phyloP scores from a whole-genome alignment of 1,140 invertebrate genomes.

The Conus ventricosus region DNA sequence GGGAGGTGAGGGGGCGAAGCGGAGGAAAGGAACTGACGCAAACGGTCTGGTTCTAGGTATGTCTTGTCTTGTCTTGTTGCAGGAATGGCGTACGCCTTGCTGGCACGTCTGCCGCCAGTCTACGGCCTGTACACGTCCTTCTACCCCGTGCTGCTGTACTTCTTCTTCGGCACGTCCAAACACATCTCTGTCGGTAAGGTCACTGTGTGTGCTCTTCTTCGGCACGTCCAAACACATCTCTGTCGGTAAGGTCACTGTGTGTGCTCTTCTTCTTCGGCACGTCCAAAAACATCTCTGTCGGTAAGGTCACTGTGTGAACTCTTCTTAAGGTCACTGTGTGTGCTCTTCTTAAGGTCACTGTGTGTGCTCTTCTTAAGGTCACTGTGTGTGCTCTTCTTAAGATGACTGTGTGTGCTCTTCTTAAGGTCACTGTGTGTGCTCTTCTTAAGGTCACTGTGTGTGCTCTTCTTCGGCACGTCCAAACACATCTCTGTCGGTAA shows the following conservation, averaged over 20 bases:
- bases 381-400: conserved; percentile 63
- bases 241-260: conserved; percentile 57
- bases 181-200: conserved; percentile 74
- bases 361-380: conserved; percentile 61
- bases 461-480: conserved; percentile 33
- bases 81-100: conserved; percentile 75
- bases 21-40: too few relatives aligned
- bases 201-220: conserved; percentile 33
- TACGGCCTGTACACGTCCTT: conserved; percentile 75
- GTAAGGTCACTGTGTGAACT: conserved; percentile 54
- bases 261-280: conserved; percentile 55
- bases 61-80: conserved; percentile 20
- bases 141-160: conserved; percentile 75
- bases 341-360: conserved; percentile 56
- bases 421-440: too few relatives aligned
- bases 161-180: conserved; percentile 75
- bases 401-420: conserved; percentile 61
- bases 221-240: conserved; percentile 53
- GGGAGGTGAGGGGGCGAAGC: too few relatives aligned
- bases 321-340: background rate
- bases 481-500: conserved; percentile 53
- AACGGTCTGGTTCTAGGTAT: background rate
- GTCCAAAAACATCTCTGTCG: conserved; percentile 50
- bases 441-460: conserved; percentile 57
- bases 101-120: conserved; percentile 72